Base-by-base conservation (phyloP, 1,140 invertebrate genomes). In the Aphidius gifuensis region DNA sequence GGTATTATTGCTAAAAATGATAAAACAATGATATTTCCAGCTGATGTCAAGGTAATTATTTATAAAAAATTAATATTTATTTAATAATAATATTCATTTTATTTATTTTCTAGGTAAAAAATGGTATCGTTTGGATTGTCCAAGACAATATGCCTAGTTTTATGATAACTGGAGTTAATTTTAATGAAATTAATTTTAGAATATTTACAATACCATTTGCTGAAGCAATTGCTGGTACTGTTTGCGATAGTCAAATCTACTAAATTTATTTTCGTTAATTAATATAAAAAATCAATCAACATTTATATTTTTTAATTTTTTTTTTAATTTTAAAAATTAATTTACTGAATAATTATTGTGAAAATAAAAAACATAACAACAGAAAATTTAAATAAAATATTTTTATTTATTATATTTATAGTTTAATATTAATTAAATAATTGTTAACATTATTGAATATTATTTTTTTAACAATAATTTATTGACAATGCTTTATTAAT, bases 121-220 rank as follows among this genome's bases (percentile, higher is more conserved):
- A 68, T 8, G 78, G 77, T 5, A 61, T 75, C 5, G 53, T 85
- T 16, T 93, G 91, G 91, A 87, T 92, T 0, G 86, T 93, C 4
- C 91, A 90, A 0, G 90, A 93, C 71, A 80, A 86, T 39, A 92
- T 92, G 90, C 88, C 90, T 1, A 84, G 87, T 43, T 92, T 92
- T 65, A 73, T 92, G 21, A 78, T 89, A 60, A 82, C 87, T 1
- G 84, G 85, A 48, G 72, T 93, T 9, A 86, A 92, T 70, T 91
- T 88, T 66, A 87, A 84, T 39, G 90, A 92, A 65, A 81, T 89
- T 2, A 92, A 92, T 70, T 92, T 92, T 81, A 85, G 90, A 70
- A 86, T 92, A 64, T 87, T 86, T 69, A 86, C 85, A 4, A 86
- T 87, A 1, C 83, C 89, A 0, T 73, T 90, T 5, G 82, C 84